Conservation (phyloP, 2,113 vertebrate genomes). For the Chamaetylas fuelleborni region DNA sequence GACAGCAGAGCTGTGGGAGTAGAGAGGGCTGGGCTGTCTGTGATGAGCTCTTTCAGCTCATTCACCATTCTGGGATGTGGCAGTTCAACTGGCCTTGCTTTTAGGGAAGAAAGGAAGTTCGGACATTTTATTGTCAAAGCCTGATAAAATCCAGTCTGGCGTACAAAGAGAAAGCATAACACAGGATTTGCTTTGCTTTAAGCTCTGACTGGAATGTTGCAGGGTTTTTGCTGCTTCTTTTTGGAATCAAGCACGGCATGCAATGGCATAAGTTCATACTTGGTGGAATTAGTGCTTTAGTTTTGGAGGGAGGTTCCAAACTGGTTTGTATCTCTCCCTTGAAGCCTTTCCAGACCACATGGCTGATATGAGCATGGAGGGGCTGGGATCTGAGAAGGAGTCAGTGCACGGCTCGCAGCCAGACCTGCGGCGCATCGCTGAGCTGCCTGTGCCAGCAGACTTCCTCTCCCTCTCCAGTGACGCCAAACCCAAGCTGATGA, state of each 20-base stretch:
- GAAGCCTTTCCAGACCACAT: constrained; percentile 85
- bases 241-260: background rate
- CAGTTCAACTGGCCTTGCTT: background rate
- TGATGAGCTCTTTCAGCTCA: background rate
- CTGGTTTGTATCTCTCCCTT: background rate
- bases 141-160: background rate
- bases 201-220: background rate
- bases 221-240: background rate
- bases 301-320: background rate
- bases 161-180: background rate
- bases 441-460: constrained; percentile 86
- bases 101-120: background rate
- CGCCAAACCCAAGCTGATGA: constrained; percentile 92
- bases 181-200: background rate
- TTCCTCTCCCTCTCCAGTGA: constrained; percentile 83
- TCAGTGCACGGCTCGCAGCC: constrained; percentile 83
- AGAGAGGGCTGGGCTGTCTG: background rate
- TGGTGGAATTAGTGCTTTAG: background rate
- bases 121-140: background rate
- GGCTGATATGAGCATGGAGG: constrained; percentile 78
- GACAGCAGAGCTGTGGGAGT: background rate
- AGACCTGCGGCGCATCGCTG: constrained; percentile 85
- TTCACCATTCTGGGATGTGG: background rate
- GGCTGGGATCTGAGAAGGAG: constrained; percentile 83
- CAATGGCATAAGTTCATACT: background rate